Percentiles rank a stretch among this genome's conserved stretches.
These are phyloP conservation scores for Enhydra lutris DNA, from an alignment of 2,113 vertebrate species.

Conservation along the genomic window DNA sequence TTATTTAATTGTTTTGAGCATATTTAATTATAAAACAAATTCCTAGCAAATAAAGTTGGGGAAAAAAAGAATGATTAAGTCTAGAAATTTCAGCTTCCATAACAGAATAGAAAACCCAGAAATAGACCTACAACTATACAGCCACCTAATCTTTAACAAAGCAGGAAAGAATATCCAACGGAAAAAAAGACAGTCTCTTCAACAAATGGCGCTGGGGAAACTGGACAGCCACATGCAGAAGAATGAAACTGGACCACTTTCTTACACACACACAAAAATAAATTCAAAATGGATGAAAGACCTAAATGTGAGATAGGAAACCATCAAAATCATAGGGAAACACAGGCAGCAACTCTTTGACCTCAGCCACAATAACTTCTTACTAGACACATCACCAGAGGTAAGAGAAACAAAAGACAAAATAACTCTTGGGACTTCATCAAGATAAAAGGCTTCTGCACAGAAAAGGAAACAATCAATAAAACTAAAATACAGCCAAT, in stretches of 20 bases:
- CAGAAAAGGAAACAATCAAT: neutral
- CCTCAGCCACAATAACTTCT: neutral
- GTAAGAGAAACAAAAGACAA: neutral
- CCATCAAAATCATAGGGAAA: neutral
- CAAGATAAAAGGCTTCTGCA: neutral
- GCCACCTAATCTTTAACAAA: neutral
- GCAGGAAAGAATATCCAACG: neutral
- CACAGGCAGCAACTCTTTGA: neutral
- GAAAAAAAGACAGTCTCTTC: neutral
- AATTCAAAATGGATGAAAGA: neutral
- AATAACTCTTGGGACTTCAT: neutral
- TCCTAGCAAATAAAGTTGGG: neutral
- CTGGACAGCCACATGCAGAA: neutral
- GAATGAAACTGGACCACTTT: neutral
- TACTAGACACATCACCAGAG: neutral
- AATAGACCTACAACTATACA: neutral
- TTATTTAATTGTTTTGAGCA: neutral
- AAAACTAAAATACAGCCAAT: neutral
- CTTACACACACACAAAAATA: neutral
- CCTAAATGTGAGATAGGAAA: neutral
- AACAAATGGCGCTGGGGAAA: neutral
- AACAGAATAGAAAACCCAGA: neutral
- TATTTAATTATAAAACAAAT: neutral
- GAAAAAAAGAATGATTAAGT: neutral
- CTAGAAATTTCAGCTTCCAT: neutral